Percentiles rank a stretch among this genome's conserved stretches.
Evolutionary conservation across 1,140 invertebrate species (phyloP).

Genomic region (Contarinia nasturtii): DNA sequence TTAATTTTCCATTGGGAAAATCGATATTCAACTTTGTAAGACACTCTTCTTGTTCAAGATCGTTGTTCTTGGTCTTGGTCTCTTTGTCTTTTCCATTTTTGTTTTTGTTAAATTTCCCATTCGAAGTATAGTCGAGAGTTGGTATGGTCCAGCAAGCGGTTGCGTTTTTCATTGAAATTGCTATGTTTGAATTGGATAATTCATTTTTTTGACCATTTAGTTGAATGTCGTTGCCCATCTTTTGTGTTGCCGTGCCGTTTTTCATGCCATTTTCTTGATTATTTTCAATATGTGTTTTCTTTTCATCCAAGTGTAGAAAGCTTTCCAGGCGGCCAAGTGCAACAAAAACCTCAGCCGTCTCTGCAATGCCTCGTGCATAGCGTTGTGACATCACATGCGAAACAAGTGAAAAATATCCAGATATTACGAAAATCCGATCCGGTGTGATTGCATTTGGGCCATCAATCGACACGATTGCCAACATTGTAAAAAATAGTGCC

Average conservation of each 20-base stretch:
- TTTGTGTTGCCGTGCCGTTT: not conserved
- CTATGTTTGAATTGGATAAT: not conserved
- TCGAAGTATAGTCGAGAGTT: not conserved
- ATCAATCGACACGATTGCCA: conserved; percentile 33
- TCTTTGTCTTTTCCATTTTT: not conserved
- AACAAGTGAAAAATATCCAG: conserved; percentile 40
- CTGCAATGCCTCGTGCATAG: conserved; percentile 48
- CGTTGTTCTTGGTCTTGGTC: not conserved
- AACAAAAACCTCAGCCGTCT: conserved; percentile 36
- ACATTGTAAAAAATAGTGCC: conserved; percentile 40
- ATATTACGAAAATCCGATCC: conserved; percentile 42
- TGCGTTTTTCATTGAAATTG: conserved; percentile 8
- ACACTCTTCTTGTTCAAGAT: not conserved
- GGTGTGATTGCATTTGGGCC: conserved; percentile 29
- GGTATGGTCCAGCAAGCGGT: conserved; percentile 11
- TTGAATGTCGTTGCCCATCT: conserved; percentile 6
- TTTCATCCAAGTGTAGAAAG: conserved; percentile 32
- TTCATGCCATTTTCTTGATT: conserved; percentile 26
- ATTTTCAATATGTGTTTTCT: conserved; percentile 5
- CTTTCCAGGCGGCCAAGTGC: conserved; percentile 35
- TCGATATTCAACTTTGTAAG: conserved; percentile 2
- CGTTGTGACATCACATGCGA: conserved; percentile 43
- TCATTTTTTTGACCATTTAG: not conserved
- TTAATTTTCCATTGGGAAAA: conserved; percentile 6
- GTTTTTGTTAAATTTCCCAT: not conserved